A percentile compares a stretch with the other conserved stretches of the same genome.
phyloP scores from a whole-genome alignment of 1,140 invertebrate genomes.

The Lerema accius region DNA sequence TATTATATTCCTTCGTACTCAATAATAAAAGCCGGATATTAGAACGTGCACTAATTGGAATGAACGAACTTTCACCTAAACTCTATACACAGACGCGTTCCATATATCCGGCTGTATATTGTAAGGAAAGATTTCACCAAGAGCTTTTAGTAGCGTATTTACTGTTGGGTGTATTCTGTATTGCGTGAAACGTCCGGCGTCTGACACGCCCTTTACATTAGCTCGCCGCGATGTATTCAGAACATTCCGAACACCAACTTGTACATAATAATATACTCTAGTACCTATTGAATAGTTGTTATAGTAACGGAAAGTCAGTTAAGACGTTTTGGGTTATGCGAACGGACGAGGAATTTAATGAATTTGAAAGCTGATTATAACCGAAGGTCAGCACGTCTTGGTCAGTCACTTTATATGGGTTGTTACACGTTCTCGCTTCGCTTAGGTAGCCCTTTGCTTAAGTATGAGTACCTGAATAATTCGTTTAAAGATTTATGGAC shows the following conservation, averaged over 20 bases:
- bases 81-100: not conserved
- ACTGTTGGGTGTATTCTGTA: constrained; percentile 37
- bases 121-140: constrained; percentile 40
- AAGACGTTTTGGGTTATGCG: no score
- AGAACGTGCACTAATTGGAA: no score
- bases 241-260: constrained; percentile 6
- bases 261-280: not conserved
- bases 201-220: constrained; percentile 49
- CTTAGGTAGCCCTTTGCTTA: no score
- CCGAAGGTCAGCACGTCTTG: no score
- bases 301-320: constrained; percentile 14
- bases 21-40: no score
- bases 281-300: constrained; percentile 19
- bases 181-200: constrained; percentile 45
- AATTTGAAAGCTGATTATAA: no score
- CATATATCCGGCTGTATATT: constrained; percentile 26
- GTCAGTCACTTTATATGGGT: no score
- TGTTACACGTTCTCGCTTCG: no score
- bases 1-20: no score
- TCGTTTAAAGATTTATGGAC: no score
- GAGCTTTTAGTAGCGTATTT: constrained; percentile 46
- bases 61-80: no score
- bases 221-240: constrained; percentile 21
- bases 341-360: constrained; percentile 1
- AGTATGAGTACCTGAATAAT: no score